A percentile compares a stretch with the other conserved stretches of the same genome.
Conservation (phyloP, 2,888 invertebrate genomes). For the Strigamia transsilvanica region DNA sequence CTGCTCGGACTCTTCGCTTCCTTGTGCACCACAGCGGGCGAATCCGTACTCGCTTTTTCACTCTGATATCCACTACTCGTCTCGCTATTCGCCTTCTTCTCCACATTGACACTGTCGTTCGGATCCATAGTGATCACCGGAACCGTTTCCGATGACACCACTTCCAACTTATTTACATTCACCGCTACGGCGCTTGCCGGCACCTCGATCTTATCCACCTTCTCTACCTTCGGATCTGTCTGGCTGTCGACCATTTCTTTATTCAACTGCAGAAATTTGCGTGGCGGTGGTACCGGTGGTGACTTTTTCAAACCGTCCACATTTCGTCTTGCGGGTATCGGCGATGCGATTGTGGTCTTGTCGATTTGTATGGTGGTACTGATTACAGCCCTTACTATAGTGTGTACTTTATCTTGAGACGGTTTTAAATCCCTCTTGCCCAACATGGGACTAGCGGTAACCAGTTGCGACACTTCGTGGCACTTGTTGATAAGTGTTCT, state of each 20-base stretch:
- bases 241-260: neutral
- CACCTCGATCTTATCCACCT: neutral
- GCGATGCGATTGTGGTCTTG: neutral
- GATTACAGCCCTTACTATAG: neutral
- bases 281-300: conserved; percentile 1
- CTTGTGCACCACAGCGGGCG: conserved; percentile 50
- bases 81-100: conserved; percentile 52
- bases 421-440: neutral
- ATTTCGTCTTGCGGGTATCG: conserved; percentile 3
- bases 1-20: conserved; percentile 28
- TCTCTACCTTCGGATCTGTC: neutral
- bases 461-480: neutral
- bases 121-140: conserved; percentile 34
- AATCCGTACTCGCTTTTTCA: conserved; percentile 53
- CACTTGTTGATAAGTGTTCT: neutral
- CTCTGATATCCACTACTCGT: conserved; percentile 54
- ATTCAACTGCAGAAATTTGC: neutral
- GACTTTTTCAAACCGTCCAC: neutral
- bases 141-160: neutral
- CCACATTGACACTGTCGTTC: neutral
- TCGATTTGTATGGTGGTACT: neutral
- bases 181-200: neutral
- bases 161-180: conserved; percentile 4
- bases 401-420: neutral
- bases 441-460: neutral